These are phyloP conservation scores for Agriopis leucophaearia DNA, from an alignment of 2,888 invertebrate genomes.

Conservation along the genomic window DNA sequence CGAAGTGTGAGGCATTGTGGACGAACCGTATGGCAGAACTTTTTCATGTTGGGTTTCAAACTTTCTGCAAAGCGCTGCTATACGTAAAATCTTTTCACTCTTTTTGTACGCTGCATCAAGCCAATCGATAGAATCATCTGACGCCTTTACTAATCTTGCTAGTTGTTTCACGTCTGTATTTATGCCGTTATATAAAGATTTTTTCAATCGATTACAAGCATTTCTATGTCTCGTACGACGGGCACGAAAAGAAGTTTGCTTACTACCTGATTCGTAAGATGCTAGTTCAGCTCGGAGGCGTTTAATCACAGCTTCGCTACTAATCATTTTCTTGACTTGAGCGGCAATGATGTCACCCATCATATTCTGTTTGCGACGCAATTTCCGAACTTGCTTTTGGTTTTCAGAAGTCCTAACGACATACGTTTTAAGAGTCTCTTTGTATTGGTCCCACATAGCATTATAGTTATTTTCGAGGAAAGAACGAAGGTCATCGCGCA, in stretches of 20 bases:
- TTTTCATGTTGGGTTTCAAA: conserved; percentile 86
- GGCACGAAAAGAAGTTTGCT: conserved; percentile 77
- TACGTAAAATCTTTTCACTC: conserved; percentile 81
- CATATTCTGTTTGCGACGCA: conserved; percentile 74
- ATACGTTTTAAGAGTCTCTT: conserved; percentile 71
- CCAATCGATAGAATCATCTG: conserved; percentile 75
- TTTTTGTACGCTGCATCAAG: conserved; percentile 73
- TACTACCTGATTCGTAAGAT: conserved; percentile 79
- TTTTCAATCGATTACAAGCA: conserved; percentile 70
- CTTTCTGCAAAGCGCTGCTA: conserved; percentile 84
- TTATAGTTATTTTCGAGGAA: conserved; percentile 73
- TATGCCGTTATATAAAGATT: conserved; percentile 62
- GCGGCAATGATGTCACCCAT: conserved; percentile 80
- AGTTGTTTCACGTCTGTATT: conserved; percentile 65
- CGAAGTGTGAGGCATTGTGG: conserved; percentile 60
- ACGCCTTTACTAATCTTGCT: conserved; percentile 64
- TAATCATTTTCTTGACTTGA: conserved; percentile 76
- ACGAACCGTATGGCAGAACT: conserved; percentile 73
- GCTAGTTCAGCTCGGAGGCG: conserved; percentile 69
- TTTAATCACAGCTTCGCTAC: conserved; percentile 69
- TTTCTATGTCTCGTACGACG: conserved; percentile 72
- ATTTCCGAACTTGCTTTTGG: conserved; percentile 73
- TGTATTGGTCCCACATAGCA: conserved; percentile 75
- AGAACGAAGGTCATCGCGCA: conserved; percentile 72
- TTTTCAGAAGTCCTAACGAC: conserved; percentile 73